Base-by-base conservation (phyloP, 2,113 vertebrate species). In the Callaeas wilsoni region DNA sequence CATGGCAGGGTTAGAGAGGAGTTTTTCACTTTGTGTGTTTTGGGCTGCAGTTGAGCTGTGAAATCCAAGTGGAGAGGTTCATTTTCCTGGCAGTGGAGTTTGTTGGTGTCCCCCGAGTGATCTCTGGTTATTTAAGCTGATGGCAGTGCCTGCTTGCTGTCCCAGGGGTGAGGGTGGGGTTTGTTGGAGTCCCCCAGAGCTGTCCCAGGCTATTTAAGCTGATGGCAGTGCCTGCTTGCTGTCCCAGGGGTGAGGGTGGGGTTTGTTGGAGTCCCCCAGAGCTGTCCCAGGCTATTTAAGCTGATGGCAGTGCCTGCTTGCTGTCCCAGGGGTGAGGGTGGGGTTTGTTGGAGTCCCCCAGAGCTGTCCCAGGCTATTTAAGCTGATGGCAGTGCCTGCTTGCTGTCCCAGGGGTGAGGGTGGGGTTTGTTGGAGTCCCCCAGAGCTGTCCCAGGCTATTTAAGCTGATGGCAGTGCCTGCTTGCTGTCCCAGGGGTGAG, bases 381-480 rank as follows among this genome's bases (percentile, higher is more conserved):
- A 1, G 59, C 35, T 49, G 46, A 4, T 69, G 23, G 18, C 65
- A 25, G 22, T 35, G 23, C 65, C 26, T 32, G n/a, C 23, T 12
- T 19, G 21, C 20, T 77, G 56, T 62, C n/a, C 20, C 42, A 59
- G 42, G 27, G 41, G 32, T 46, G 18, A 12, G 6, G 3, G 25
- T 49, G 29, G 33, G 32, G 0, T 52, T 44, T 67, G 13, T 26
- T 64, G 29, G 29, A n/a, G n/a, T 57, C 64, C 62, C 55, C 29
- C 37, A n/a, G 30, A 57, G 32, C 12, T 49, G 3, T 8, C 3
- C 46, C 3, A 17, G 20, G 3, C 4, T 7, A 17, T 4, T 32
- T 2, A 37, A 5, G n/a, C n/a, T 76, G 42, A 1, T 59, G 19
- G 1, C 74, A 0, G 3, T 52, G 42, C 1, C 41, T 35, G 19